Evolutionary conservation across 1,140 invertebrate genomes (phyloP).

Genomic region (Mylabris phalerata): DNA sequence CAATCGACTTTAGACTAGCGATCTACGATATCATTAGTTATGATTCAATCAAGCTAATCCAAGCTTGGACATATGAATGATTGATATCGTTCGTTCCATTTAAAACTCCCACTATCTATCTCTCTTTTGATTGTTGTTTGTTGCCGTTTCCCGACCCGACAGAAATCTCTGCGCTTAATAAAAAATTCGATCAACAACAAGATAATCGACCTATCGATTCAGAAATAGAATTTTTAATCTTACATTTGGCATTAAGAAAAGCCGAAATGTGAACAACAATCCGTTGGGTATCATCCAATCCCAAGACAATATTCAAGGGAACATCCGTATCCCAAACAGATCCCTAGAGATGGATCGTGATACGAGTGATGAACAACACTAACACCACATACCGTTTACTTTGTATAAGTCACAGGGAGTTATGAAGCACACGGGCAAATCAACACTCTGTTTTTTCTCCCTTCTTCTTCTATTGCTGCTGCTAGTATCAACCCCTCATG

Average conservation of each 20-base stretch:
- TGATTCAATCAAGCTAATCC: slow-evolving; percentile 32
- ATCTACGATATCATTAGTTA: slow-evolving; percentile 32
- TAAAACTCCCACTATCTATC: not conserved
- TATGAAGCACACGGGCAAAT: not conserved
- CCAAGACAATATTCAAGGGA: slow-evolving; percentile 16
- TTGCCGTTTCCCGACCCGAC: too few relatives aligned
- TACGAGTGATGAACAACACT: slow-evolving; percentile 23
- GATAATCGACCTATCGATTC: too few relatives aligned
- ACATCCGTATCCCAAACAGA: slow-evolving; percentile 24
- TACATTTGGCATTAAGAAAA: too few relatives aligned
- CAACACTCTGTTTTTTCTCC: not conserved
- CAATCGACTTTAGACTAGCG: slow-evolving; percentile 22
- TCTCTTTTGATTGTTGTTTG: too few relatives aligned
- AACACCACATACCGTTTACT: slow-evolving; percentile 20
- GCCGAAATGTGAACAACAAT: too few relatives aligned
- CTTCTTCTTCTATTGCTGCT: too few relatives aligned
- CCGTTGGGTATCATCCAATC: not conserved
- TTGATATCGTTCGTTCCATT: slow-evolving; percentile 28
- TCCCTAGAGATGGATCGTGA: slow-evolving; percentile 25
- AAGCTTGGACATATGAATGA: slow-evolving; percentile 21
- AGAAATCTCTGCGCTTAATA: too few relatives aligned
- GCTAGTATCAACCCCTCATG: slow-evolving; percentile 1
- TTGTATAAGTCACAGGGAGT: not conserved
- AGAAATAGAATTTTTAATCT: too few relatives aligned
- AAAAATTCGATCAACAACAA: too few relatives aligned